phyloP scores from a whole-genome alignment of 1,140 invertebrate genomes.

The Zaprionus ornatus region DNA sequence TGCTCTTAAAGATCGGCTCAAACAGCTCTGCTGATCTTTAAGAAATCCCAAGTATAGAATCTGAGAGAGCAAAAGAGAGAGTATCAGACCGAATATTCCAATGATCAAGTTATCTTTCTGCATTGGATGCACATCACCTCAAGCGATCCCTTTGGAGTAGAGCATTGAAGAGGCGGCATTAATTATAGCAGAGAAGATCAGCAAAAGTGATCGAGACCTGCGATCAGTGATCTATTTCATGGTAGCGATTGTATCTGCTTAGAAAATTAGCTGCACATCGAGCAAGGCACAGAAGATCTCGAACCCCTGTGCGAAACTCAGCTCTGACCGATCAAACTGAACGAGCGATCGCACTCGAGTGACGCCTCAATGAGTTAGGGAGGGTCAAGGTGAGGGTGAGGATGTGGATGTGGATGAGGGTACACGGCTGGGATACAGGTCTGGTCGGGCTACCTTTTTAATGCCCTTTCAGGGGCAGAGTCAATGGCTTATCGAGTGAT shows the following conservation, averaged over 20 bases:
- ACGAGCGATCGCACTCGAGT: slow-evolving; percentile 34
- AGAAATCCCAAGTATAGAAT: too few species aligned
- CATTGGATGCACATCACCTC: not conserved
- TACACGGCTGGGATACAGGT: not conserved
- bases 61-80: not conserved
- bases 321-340: slow-evolving; percentile 26
- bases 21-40: too few species aligned
- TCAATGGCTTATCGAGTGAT: slow-evolving; percentile 73
- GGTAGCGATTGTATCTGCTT: slow-evolving; percentile 32
- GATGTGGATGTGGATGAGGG: not conserved
- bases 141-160: not conserved
- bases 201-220: not conserved
- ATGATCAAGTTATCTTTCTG: not conserved
- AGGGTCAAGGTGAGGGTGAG: slow-evolving; percentile 9
- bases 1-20: too few species aligned
- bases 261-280: slow-evolving; percentile 34
- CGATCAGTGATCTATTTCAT: slow-evolving; percentile 34
- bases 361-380: slow-evolving; percentile 54
- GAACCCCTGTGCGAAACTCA: slow-evolving; percentile 14
- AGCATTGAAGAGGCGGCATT: not conserved
- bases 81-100: not conserved
- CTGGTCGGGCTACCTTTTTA: slow-evolving; percentile 36
- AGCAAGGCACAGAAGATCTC: not conserved
- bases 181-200: not conserved
- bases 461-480: slow-evolving; percentile 54